phyloP scores from a whole-genome alignment of 1,140 invertebrate genomes.

The Ceratina japonica region DNA sequence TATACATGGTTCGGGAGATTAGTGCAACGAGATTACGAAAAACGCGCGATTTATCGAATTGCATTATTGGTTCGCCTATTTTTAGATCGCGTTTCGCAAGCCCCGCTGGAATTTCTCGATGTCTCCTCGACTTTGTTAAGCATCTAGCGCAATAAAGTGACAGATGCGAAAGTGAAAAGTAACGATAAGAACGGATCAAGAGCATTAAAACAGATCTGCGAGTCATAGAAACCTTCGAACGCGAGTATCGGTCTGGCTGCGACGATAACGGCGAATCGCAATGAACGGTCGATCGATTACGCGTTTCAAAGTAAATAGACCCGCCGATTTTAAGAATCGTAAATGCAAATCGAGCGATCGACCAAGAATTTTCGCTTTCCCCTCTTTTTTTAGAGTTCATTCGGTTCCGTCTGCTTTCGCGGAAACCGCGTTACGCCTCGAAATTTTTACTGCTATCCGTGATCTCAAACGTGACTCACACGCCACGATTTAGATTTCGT shows the following conservation, averaged over 20 bases:
- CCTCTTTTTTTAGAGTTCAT: neutral
- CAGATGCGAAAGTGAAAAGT: neutral
- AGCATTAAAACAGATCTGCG: neutral
- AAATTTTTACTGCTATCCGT: neutral
- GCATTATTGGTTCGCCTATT: neutral
- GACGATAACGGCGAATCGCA: neutral
- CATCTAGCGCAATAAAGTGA: conserved; percentile 1
- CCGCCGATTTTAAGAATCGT: too few relatives aligned
- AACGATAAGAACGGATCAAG: neutral
- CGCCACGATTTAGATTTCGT: neutral
- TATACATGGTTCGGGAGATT: neutral
- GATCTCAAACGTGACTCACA: conserved; percentile 2
- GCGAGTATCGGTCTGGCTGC: too few relatives aligned
- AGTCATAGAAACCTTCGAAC: neutral
- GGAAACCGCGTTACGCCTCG: neutral
- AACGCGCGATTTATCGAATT: conserved; percentile 1
- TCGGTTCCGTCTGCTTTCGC: neutral
- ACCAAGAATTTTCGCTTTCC: neutral
- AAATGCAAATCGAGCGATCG: too few relatives aligned
- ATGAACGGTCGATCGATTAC: neutral
- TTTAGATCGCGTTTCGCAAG: neutral
- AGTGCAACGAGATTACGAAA: neutral
- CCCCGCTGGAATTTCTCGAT: neutral
- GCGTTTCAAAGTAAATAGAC: neutral
- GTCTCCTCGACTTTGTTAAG: too few relatives aligned